Conservation (phyloP, 2,113 vertebrate species). For the Galeopterus variegatus region DNA sequence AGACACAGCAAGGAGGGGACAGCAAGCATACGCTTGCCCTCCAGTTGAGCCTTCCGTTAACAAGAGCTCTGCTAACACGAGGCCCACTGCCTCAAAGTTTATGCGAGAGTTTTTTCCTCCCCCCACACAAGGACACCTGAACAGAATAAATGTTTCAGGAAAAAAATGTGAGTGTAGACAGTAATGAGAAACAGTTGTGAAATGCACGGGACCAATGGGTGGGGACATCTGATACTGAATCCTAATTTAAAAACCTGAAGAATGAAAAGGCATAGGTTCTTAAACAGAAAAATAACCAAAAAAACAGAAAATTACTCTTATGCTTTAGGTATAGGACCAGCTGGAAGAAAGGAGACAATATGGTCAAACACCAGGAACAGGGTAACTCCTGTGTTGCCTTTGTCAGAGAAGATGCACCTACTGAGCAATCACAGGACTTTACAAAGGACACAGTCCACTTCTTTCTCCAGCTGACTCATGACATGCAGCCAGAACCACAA, state of each 20-base stretch:
- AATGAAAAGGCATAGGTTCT: neutral
- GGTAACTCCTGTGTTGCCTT: accelerated
- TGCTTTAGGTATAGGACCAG: neutral
- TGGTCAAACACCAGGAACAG: neutral
- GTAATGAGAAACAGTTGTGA: neutral
- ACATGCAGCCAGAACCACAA: accelerated
- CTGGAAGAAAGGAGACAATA: neutral
- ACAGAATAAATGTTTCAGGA: neutral
- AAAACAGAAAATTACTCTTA: neutral
- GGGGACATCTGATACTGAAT: accelerated
- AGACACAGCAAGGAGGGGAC: accelerated
- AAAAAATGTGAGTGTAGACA: no score
- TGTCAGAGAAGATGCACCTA: neutral
- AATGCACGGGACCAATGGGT: accelerated
- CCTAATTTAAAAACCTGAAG: neutral
- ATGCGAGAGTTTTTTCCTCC: neutral
- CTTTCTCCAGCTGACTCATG: no score
- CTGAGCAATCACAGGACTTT: neutral
- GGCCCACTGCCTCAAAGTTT: neutral
- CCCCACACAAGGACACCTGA: neutral
- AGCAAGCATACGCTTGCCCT: neutral
- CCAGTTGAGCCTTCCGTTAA: neutral
- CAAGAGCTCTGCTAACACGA: neutral
- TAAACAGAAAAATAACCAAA: neutral
- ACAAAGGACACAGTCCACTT: no score